Percentiles rank a stretch among this genome's conserved stretches.
These are phyloP conservation scores for Tachysurus vachellii DNA, from an alignment of 2,113 vertebrate species.

Conservation along the genomic window DNA sequence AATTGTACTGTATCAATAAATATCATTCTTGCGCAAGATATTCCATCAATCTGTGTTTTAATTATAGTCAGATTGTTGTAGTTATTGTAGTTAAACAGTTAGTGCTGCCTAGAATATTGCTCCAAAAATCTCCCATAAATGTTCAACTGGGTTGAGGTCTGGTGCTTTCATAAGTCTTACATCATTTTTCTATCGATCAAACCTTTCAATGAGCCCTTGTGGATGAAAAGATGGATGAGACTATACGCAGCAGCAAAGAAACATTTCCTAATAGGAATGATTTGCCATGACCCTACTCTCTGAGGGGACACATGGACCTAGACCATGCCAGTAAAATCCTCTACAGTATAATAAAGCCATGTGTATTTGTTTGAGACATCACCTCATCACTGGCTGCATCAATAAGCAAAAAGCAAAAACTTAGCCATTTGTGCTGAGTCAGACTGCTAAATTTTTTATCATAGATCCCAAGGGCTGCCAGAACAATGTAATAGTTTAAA, in stretches of 20 bases:
- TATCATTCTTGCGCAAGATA: not conserved
- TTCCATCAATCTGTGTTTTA: not conserved
- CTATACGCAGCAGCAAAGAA: not conserved
- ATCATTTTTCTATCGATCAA: not conserved
- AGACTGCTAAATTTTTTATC: slow-evolving; percentile 16
- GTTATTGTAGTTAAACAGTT: too few relatives aligned
- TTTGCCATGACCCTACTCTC: not conserved
- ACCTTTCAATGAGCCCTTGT: not conserved
- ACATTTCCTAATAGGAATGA: not conserved
- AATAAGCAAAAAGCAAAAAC: not conserved
- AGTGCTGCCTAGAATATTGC: not conserved
- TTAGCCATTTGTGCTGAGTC: not conserved
- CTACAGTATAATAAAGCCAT: not conserved
- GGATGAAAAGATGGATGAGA: not conserved
- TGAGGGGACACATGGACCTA: not conserved
- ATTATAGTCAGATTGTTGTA: not conserved
- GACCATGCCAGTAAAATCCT: not conserved
- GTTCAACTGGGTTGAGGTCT: not conserved
- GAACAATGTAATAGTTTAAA: slow-evolving; percentile 1
- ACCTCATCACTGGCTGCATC: not conserved
- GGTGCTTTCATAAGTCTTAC: not conserved
- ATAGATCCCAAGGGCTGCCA: slow-evolving; percentile 11
- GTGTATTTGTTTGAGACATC: not conserved
- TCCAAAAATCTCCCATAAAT: not conserved
- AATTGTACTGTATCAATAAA: not conserved